Conservation (phyloP, 1,140 invertebrate genomes). For the Zaprionus africanus region DNA sequence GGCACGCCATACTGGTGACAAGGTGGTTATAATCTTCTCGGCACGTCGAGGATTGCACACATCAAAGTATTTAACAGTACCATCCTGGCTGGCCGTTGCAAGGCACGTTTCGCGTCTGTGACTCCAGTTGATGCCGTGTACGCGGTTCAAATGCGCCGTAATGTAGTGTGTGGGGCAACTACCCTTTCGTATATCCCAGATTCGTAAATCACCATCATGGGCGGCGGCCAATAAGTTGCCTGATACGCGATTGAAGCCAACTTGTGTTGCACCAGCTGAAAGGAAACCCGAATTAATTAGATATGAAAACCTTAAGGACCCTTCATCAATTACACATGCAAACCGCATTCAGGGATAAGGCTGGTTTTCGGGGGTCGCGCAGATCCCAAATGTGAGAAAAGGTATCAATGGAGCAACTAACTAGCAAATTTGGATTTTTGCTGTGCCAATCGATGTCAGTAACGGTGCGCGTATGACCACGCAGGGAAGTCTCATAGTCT, state of each 20-base stretch:
- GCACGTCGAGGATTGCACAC: constrained; percentile 92
- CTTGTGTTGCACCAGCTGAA: constrained; percentile 95
- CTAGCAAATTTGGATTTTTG: constrained; percentile 94
- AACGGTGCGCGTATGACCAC: constrained; percentile 94
- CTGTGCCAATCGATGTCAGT: constrained; percentile 97
- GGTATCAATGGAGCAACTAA: constrained; percentile 96
- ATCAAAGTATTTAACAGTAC: constrained; percentile 97
- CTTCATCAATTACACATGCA: constrained; percentile 77
- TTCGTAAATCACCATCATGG: constrained; percentile 96
- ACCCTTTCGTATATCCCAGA: constrained; percentile 97
- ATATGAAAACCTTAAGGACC: neutral
- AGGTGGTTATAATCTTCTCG: constrained; percentile 92
- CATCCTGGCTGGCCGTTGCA: constrained; percentile 97
- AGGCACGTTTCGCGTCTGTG: constrained; percentile 93
- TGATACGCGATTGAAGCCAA: constrained; percentile 95
- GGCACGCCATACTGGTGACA: constrained; percentile 96
- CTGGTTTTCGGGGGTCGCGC: constrained; percentile 92
- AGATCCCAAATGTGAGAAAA: constrained; percentile 97
- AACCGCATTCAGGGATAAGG: constrained; percentile 91
- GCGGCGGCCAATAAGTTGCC: constrained; percentile 94
- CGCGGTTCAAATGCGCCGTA: constrained; percentile 95
- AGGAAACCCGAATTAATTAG: constrained; percentile 14
- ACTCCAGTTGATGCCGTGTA: constrained; percentile 97
- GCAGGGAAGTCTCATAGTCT: constrained; percentile 89
- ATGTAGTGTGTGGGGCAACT: constrained; percentile 95